phyloP scores from a whole-genome alignment of 2,113 vertebrate species.

The Stictonetta naevosa region DNA sequence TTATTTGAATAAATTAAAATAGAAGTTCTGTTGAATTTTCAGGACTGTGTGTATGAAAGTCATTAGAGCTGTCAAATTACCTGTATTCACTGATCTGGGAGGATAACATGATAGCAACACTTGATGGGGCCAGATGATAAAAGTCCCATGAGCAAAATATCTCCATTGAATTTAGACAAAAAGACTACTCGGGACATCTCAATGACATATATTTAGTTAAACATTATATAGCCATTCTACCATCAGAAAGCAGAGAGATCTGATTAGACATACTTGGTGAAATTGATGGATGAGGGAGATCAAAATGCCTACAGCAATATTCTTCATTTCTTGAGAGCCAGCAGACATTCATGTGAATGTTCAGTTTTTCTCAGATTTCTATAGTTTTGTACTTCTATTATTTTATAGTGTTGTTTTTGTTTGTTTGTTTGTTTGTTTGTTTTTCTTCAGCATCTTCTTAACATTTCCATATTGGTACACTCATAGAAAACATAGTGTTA shows the following conservation, averaged over 20 bases:
- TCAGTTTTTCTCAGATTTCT: background rate
- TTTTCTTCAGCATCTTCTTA: background rate
- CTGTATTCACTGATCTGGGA: background rate
- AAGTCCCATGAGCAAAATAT: background rate
- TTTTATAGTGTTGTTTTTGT: background rate
- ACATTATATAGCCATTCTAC: background rate
- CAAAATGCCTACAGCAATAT: slow-evolving; percentile 4
- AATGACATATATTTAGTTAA: slow-evolving; percentile 4
- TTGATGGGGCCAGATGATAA: background rate
- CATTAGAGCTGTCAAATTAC: slow-evolving; percentile 38
- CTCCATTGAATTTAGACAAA: background rate
- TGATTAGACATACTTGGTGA: slow-evolving; percentile 37
- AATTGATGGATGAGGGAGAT: background rate
- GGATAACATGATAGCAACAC: background rate
- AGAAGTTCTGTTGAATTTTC: background rate
- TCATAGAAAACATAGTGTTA: background rate
- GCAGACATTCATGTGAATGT: background rate
- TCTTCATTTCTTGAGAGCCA: background rate
- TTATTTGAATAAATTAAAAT: slow-evolving; percentile 14
- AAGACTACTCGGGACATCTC: background rate
- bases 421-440: background rate
- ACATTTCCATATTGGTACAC: background rate
- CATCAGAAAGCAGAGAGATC: slow-evolving; percentile 1
- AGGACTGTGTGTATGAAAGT: background rate
- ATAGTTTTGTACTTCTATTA: background rate